A percentile compares a stretch with the other conserved stretches of the same genome.
phyloP scores from a whole-genome alignment of 2,797 vertebrate species.

The Hyperoplus immaculatus region DNA sequence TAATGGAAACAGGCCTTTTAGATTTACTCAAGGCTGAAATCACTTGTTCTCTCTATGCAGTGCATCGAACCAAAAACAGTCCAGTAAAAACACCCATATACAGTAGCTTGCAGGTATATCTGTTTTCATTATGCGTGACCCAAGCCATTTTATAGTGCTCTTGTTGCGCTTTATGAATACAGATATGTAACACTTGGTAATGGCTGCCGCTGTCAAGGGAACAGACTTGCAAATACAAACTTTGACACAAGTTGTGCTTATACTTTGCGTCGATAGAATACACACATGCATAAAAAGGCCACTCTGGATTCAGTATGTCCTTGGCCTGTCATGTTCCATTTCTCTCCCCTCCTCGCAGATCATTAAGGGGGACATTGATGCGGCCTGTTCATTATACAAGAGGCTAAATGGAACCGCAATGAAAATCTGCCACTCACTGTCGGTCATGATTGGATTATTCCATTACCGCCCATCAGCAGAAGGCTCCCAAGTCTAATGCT shows the following conservation, averaged over 20 bases:
- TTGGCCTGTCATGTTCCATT: conserved; percentile 82
- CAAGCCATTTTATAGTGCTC: conserved; percentile 64
- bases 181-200: conserved; percentile 59
- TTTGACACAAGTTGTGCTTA: conserved; percentile 51
- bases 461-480: conserved; percentile 69
- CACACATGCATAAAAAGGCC: conserved; percentile 37
- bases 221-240: conserved; percentile 43
- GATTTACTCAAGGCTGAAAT: conserved; percentile 83
- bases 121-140: conserved; percentile 61
- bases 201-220: conserved; percentile 51
- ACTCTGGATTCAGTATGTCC: conserved; percentile 63
- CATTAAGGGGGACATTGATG: conserved; percentile 76
- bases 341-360: conserved; percentile 61
- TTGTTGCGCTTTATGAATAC: conserved; percentile 70
- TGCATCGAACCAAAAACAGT: conserved; percentile 65
- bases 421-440: conserved; percentile 81
- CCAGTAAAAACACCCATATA: conserved; percentile 55
- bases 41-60: conserved; percentile 75
- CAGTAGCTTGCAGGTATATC: conserved; percentile 64
- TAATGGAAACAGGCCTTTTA: conserved; percentile 85
- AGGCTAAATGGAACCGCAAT: conserved; percentile 79
- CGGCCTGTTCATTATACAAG: conserved; percentile 79
- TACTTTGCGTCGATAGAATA: conserved; percentile 40
- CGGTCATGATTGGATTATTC: conserved; percentile 78
- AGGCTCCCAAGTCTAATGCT: conserved; percentile 71